Percentiles rank a stretch among this genome's conserved stretches.
phyloP scores from a whole-genome alignment of 2,888 invertebrate genomes.

The Philaethria dido region DNA sequence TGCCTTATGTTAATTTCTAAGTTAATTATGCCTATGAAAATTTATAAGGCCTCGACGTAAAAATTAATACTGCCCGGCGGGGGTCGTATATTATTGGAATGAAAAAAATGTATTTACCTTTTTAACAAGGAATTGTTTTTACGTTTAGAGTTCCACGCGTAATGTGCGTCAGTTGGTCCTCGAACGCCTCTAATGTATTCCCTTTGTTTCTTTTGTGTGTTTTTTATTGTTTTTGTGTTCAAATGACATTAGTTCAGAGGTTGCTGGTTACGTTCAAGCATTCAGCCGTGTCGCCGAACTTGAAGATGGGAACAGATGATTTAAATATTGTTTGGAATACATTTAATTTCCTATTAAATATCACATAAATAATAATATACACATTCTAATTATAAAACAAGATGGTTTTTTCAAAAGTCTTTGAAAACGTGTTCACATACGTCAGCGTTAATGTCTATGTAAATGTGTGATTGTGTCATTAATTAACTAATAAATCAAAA shows the following conservation, averaged over 20 bases:
- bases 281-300: conserved; percentile 47
- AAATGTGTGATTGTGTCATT: conserved; percentile 41
- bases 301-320: conserved; percentile 13
- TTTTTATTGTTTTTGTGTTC: conserved; percentile 61
- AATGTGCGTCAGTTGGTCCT: conserved; percentile 73
- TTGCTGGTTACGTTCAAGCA: conserved; percentile 49
- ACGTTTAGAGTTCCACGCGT: conserved; percentile 68
- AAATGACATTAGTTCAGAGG: conserved; percentile 70
- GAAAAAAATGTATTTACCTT: conserved; percentile 52
- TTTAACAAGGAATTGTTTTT: conserved; percentile 66
- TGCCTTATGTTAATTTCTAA: conserved; percentile 82
- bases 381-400: background rate
- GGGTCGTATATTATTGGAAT: conserved; percentile 69
- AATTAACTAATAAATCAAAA: conserved; percentile 42
- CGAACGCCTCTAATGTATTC: conserved; percentile 71
- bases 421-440: conserved; percentile 21
- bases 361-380: background rate
- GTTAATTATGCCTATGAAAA: conserved; percentile 82
- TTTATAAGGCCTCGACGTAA: conserved; percentile 73
- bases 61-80: conserved; percentile 75
- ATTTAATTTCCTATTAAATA: background rate
- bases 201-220: conserved; percentile 68
- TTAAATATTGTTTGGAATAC: conserved; percentile 1
- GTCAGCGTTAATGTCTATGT: conserved; percentile 39
- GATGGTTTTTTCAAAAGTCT: background rate